Evolutionary conservation across 2,888 invertebrate species (phyloP).

Genomic region (Acrobasis repandana): DNA sequence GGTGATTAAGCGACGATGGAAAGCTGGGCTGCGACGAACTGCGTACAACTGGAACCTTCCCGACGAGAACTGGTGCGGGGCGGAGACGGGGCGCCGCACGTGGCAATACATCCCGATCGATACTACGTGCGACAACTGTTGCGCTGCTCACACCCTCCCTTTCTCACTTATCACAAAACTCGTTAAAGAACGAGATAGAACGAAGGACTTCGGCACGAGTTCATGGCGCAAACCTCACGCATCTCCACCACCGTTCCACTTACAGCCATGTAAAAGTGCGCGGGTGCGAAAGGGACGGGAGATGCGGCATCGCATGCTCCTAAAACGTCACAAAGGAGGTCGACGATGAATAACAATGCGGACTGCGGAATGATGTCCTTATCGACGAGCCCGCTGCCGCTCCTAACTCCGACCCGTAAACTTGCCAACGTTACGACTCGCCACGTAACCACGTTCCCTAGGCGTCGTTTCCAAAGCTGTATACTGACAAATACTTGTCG

Average conservation of each 20-base stretch:
- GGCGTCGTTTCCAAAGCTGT: background rate
- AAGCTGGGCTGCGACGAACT: slow-evolving; percentile 39
- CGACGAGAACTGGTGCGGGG: slow-evolving; percentile 39
- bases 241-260: slow-evolving; percentile 51
- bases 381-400: slow-evolving; percentile 47
- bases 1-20: background rate
- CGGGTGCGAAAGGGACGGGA: slow-evolving; percentile 47
- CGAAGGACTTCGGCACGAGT: slow-evolving; percentile 60
- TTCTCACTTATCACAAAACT: slow-evolving; percentile 35
- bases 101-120: slow-evolving; percentile 66
- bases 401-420: background rate
- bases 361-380: slow-evolving; percentile 80
- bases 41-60: slow-evolving; percentile 35
- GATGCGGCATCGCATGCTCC: slow-evolving; percentile 77
- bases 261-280: slow-evolving; percentile 25
- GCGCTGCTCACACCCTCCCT: slow-evolving; percentile 56
- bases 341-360: slow-evolving; percentile 81
- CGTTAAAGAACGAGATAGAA: slow-evolving; percentile 42
- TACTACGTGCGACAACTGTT: slow-evolving; percentile 78
- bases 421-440: background rate
- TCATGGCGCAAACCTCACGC: slow-evolving; percentile 74
- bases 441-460: background rate
- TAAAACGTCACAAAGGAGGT: slow-evolving; percentile 78
- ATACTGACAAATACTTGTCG: background rate
- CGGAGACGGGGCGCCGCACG: slow-evolving; percentile 60